These are phyloP conservation scores for Drosophila melanogaster DNA, from an alignment of 1,140 invertebrate genomes.

Conservation along the genomic window Release_6_plus_ISO1_MT NT_033779.5:21288501-21289000, in stretches of 20 bases:
- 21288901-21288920: constrained; percentile 82
- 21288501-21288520: constrained; percentile 63
- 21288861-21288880: constrained; percentile 55
- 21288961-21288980: constrained; percentile 84
- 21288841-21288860: constrained; percentile 49
- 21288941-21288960: constrained; percentile 81
- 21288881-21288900: constrained; percentile 66
- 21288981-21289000: constrained; percentile 73
- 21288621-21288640: constrained; percentile 79
- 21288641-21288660: constrained; percentile 82
- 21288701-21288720: constrained; percentile 62
- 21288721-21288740: constrained; percentile 71
- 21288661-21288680: constrained; percentile 74
- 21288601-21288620: constrained; percentile 68
- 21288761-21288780: constrained; percentile 55
- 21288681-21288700: constrained; percentile 62
- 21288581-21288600: constrained; percentile 54
- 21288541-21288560: constrained; percentile 71
- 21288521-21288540: constrained; percentile 68
- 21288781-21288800: constrained; percentile 57
- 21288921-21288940: constrained; percentile 83
- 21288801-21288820: constrained; percentile 60
- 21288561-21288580: constrained; percentile 65
- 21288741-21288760: constrained; percentile 68
- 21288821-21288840: constrained; percentile 63